phyloP scores from a whole-genome alignment of 2,797 vertebrate genomes.

The Bovichtus diacanthus region DNA sequence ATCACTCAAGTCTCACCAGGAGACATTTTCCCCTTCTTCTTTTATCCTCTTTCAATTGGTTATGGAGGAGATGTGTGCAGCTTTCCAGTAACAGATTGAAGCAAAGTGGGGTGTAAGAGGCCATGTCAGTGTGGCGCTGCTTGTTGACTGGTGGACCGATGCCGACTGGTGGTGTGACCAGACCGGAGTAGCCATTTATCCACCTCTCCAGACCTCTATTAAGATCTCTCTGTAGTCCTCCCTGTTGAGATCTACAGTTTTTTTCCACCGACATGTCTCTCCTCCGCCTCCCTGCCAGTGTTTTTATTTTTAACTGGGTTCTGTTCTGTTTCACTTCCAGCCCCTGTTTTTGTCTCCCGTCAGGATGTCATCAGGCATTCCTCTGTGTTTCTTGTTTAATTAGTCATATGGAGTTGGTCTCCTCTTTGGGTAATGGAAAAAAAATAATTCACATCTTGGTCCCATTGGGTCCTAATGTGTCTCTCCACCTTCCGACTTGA shows the following conservation, averaged over 20 bases:
- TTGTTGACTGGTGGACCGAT: constrained; percentile 62
- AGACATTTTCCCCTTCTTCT: constrained; percentile 51
- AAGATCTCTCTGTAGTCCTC: constrained; percentile 39
- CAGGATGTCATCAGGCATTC: constrained; percentile 59
- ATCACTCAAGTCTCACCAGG: constrained; percentile 62
- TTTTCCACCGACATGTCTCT: constrained; percentile 32
- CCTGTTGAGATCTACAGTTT: constrained; percentile 40
- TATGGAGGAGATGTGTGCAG: constrained; percentile 49
- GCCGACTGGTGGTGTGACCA: constrained; percentile 43
- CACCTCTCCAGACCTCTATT: constrained; percentile 59
- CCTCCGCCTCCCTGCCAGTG: constrained; percentile 10
- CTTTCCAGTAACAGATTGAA: constrained; percentile 60
- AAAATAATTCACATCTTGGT: constrained; percentile 50
- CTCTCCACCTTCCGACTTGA: constrained; percentile 68
- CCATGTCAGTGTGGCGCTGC: constrained; percentile 37
- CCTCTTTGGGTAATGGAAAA: constrained; percentile 61
- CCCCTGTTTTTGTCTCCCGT: constrained; percentile 50
- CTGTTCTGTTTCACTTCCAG: constrained; percentile 59
- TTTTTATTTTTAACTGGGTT: constrained; percentile 54
- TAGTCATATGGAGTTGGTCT: constrained; percentile 60
- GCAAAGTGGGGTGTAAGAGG: constrained; percentile 62
- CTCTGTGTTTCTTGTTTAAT: constrained; percentile 68
- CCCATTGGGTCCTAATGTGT: constrained; percentile 45
- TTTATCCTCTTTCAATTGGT: constrained; percentile 57
- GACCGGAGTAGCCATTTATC: constrained; percentile 56